These are phyloP conservation scores for Oriolus oriolus DNA, from an alignment of 2,113 vertebrate species.

Conservation along the genomic window DNA sequence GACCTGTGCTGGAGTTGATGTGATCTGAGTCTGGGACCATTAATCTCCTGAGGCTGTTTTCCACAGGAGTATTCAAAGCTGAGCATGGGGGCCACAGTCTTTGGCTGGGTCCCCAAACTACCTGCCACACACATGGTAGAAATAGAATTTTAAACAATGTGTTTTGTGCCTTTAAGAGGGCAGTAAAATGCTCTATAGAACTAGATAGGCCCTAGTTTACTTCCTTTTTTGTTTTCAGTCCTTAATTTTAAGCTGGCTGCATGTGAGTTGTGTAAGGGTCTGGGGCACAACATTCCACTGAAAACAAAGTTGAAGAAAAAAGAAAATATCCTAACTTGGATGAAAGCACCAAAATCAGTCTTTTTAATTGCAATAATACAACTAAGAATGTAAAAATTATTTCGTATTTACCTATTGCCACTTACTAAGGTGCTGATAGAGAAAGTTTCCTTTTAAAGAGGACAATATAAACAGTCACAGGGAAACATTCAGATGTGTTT, in stretches of 20 bases:
- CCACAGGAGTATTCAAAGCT: background rate
- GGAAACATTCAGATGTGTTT: conserved; percentile 60
- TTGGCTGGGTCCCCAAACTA: background rate
- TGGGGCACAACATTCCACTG: background rate
- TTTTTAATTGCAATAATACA: background rate
- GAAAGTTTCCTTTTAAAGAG: conserved; percentile 66
- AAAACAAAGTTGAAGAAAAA: background rate
- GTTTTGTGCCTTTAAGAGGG: background rate
- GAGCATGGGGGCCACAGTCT: background rate
- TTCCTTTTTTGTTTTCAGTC: background rate
- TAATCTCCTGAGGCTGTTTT: background rate
- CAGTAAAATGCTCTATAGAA: background rate
- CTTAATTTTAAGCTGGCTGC: background rate
- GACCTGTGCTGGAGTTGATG: background rate
- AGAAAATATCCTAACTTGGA: background rate
- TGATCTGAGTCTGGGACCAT: background rate
- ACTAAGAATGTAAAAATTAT: background rate
- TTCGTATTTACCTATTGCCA: conserved; percentile 34
- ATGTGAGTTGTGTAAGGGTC: background rate
- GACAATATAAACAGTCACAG: conserved; percentile 39
- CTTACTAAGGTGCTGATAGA: conserved; percentile 43
- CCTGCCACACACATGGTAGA: rapidly evolving
- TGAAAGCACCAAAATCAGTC: background rate
- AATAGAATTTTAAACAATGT: background rate
- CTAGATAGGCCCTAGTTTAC: background rate